Percentiles rank a stretch among this genome's conserved stretches.
phyloP scores from a whole-genome alignment of 2,797 vertebrate genomes.

The Hylomyscus alleni region DNA sequence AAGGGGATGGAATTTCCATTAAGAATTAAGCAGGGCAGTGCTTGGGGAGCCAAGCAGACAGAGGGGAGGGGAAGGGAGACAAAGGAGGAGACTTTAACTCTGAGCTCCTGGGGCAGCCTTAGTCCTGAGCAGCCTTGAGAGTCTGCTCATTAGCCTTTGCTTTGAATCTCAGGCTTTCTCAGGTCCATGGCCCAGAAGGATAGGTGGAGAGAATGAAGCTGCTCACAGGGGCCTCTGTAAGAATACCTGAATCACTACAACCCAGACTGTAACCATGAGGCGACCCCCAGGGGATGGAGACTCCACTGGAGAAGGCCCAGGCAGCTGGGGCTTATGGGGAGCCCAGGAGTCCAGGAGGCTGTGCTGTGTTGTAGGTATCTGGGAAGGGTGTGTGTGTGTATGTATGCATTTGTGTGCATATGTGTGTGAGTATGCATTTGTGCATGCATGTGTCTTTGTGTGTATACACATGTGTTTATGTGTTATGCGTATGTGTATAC shows the following conservation, averaged over 20 bases:
- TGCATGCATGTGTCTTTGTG: neutral
- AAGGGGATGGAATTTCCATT: conserved; percentile 82
- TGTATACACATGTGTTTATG: neutral
- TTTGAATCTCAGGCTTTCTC: conserved; percentile 18
- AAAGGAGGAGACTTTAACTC: conserved; percentile 5
- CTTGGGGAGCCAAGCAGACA: conserved; percentile 68
- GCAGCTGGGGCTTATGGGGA: conserved; percentile 63
- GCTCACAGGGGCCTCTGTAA: conserved; percentile 16
- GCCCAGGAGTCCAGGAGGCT: conserved; percentile 55
- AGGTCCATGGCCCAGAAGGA: conserved; percentile 69
- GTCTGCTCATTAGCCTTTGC: conserved; percentile 39
- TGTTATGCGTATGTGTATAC: neutral
- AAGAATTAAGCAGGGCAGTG: conserved; percentile 82
- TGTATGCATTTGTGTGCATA: neutral
- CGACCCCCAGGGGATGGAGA: conserved; percentile 53
- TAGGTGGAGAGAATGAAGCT: conserved; percentile 23
- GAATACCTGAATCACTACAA: conserved; percentile 14
- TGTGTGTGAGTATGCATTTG: neutral
- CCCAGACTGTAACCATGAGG: conserved; percentile 70
- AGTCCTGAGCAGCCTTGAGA: conserved; percentile 10
- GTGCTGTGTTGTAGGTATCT: conserved; percentile 77
- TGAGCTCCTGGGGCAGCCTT: neutral
- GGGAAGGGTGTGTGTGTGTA: neutral
- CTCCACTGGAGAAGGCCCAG: neutral
- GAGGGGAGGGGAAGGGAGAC: neutral